Evolutionary conservation across 2,113 vertebrate genomes (phyloP).

Genomic region (Lepisosteus oculatus): DNA sequence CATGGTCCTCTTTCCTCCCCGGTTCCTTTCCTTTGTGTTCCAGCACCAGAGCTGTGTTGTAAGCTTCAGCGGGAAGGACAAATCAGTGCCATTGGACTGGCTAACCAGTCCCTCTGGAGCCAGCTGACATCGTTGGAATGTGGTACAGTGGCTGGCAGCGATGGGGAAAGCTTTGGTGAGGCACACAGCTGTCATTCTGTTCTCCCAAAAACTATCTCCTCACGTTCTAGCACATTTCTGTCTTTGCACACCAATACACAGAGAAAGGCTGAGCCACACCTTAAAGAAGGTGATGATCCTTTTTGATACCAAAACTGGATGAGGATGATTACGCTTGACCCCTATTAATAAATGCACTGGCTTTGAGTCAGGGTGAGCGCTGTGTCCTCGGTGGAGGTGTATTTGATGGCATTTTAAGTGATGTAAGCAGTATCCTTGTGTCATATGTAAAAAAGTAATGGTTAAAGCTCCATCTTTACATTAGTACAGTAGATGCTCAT

Average conservation of each 20-base stretch:
- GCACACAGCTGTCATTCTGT: neutral
- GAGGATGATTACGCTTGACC: too few relatives aligned
- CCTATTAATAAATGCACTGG: too few relatives aligned
- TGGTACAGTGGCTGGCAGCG: constrained; percentile 26
- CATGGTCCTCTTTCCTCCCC: constrained; percentile 34
- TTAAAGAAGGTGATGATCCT: too few relatives aligned
- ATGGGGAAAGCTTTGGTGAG: neutral
- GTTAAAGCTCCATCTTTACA: too few relatives aligned
- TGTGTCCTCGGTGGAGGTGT: too few relatives aligned
- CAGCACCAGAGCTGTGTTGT: constrained; percentile 24
- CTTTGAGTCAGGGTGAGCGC: too few relatives aligned
- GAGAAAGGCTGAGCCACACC: too few relatives aligned
- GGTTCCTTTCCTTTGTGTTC: constrained; percentile 26
- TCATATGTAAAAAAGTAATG: too few relatives aligned
- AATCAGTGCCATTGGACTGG: constrained; percentile 42
- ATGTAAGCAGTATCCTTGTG: too few relatives aligned
- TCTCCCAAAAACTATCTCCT: neutral
- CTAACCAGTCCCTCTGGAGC: constrained; percentile 44
- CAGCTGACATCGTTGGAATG: constrained; percentile 37
- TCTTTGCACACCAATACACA: neutral
- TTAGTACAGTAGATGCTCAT: too few relatives aligned
- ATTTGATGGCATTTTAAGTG: too few relatives aligned
- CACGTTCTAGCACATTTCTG: neutral
- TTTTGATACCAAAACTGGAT: too few relatives aligned
- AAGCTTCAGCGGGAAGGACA: constrained; percentile 34